Evolutionary conservation across 1,140 invertebrate species (phyloP).

Genomic region (Hypsibius dujardini): DNA sequence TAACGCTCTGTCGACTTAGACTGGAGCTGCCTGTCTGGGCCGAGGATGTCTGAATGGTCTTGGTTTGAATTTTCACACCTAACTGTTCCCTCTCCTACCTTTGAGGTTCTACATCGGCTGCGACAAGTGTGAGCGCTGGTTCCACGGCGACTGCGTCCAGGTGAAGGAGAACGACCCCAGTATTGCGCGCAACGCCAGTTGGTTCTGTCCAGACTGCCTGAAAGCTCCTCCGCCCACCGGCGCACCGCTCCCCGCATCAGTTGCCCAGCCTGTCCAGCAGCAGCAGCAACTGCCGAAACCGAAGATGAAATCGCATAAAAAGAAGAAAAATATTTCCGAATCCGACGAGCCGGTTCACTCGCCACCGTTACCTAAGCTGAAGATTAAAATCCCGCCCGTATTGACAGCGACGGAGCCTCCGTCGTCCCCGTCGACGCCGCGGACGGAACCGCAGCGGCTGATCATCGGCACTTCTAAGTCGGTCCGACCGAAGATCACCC

Average conservation of each 20-base stretch:
- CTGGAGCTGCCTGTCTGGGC: too few species aligned
- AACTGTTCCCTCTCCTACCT: neutral
- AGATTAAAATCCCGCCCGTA: neutral
- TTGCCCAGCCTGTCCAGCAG: neutral
- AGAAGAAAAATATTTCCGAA: neutral
- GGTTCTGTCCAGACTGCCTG: slow-evolving; percentile 60
- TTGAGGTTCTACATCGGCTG: slow-evolving; percentile 81
- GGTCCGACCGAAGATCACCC: neutral
- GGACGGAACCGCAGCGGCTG: too few species aligned
- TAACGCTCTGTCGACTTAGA: too few species aligned
- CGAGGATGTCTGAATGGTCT: too few species aligned
- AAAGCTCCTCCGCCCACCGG: neutral
- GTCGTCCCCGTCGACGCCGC: neutral
- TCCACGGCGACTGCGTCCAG: slow-evolving; percentile 87
- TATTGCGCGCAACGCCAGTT: slow-evolving; percentile 25
- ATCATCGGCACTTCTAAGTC: too few species aligned
- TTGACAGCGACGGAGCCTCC: neutral
- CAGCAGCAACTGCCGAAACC: neutral
- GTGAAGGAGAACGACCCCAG: slow-evolving; percentile 77
- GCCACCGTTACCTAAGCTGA: neutral
- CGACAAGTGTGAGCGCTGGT: slow-evolving; percentile 93
- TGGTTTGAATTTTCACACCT: neutral
- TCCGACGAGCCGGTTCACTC: neutral
- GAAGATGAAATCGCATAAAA: neutral
- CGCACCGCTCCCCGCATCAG: neutral